Evolutionary conservation across 2,797 vertebrate genomes (phyloP), one percentile per base, ranked within the genome.

Genomic region (Diceros bicornis): DNA sequence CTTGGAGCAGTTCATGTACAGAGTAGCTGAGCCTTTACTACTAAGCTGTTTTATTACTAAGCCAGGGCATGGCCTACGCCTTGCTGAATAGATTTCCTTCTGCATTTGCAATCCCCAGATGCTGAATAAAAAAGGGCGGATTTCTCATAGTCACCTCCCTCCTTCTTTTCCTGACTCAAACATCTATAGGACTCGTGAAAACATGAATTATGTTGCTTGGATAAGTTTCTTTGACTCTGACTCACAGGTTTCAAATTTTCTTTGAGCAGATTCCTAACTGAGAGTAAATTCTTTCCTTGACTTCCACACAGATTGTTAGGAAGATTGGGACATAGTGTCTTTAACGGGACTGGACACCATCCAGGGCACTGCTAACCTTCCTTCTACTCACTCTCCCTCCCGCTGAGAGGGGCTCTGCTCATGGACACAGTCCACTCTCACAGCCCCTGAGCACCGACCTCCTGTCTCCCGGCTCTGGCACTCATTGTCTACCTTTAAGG

Each of bases 401-500:
- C 27, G 14, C 3, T 0, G 41, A 87, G 64, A 20, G 4, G 17
- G 71, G 27, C 85, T 91, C 52, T n/a, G 37, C 20, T 61, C 10
- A 17, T 1, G 12, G 71, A 37, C 25, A 55, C n/a, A 37, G 0
- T 5, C 57, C 61, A 10, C 20, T 72, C 55, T 85, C 89, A 41
- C 27, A 18, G 64, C 59, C 79, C 47, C 64, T 5, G 37, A 66
- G 71, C 25, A 61, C n/a, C 68, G 62, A 79, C 17, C 27, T 17
- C 69, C 83, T 41, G 32, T 50, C n/a, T 41, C 59, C n/a, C 14
- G 89, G 61, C 57, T 57, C 50, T 41, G 0, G 88, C 79, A 78
- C 86, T 50, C 47, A 29, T 52, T 91, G 55, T 92, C 88, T 59
- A 72, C 52, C 87, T 59, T 79, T 95, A 97, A 97, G 97, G 97